Conservation (phyloP, 2,888 invertebrate species). For the Lithosia quadra region DNA sequence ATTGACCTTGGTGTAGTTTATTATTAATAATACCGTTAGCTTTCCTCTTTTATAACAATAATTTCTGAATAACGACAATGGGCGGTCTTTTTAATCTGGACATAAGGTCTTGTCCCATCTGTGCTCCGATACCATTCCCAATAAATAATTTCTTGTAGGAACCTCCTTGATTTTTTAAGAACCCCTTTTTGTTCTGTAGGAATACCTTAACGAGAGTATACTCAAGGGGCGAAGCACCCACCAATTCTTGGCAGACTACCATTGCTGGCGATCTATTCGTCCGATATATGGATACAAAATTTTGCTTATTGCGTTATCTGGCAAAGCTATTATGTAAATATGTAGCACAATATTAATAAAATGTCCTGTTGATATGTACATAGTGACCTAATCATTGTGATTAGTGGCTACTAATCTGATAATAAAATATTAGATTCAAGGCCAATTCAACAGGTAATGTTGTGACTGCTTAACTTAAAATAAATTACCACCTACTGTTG, state of each 20-base stretch:
- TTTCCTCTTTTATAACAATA: too few species aligned
- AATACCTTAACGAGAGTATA: too few species aligned
- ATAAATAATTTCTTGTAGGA: too few species aligned
- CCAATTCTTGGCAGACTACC: too few species aligned
- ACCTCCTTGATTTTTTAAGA: too few species aligned
- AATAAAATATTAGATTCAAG: neutral
- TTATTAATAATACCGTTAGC: neutral
- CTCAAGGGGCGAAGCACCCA: too few species aligned
- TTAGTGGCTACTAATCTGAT: neutral
- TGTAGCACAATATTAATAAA: neutral
- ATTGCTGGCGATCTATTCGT: too few species aligned
- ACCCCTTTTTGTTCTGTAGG: too few species aligned
- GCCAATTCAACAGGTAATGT: neutral
- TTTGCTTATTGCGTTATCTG: neutral
- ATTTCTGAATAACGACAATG: too few species aligned
- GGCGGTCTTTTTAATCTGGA: too few species aligned
- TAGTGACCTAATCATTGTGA: neutral
- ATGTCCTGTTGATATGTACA: neutral
- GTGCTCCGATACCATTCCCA: too few species aligned
- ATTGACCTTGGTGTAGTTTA: slow-evolving; percentile 11
- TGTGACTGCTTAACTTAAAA: neutral
- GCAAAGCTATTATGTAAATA: slow-evolving; percentile 1
- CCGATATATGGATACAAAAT: neutral
- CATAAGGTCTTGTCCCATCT: too few species aligned
- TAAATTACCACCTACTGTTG: neutral